phyloP scores from a whole-genome alignment of 2,113 vertebrate genomes.

The Gadus chalcogrammus region DNA sequence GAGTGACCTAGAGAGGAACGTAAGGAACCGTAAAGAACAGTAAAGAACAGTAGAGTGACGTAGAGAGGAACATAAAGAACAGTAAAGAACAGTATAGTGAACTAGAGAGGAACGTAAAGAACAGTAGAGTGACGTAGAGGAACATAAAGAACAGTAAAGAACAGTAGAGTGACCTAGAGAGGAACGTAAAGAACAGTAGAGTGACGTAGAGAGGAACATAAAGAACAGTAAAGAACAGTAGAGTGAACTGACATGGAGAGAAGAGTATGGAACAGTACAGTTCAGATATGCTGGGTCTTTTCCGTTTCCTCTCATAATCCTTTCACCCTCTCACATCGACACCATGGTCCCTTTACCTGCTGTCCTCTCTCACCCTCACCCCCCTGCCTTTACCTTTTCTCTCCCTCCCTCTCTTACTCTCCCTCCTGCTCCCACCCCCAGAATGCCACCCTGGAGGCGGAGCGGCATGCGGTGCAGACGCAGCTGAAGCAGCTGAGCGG shows the following conservation, averaged over 20 bases:
- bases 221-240: constrained; percentile 31
- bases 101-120: constrained; percentile 89
- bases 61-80: constrained; percentile 68
- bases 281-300: background rate
- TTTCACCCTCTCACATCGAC: background rate
- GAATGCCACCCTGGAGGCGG: constrained; percentile 97
- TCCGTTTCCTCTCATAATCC: background rate
- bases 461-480: constrained; percentile 89
- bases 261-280: constrained; percentile 29
- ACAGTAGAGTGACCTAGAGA: constrained; percentile 53
- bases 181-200: no score
- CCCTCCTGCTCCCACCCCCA: constrained; percentile 42
- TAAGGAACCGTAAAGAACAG: constrained; percentile 56
- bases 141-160: background rate
- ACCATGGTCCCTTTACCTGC: background rate
- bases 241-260: no score
- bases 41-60: background rate
- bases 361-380: background rate
- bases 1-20: constrained; percentile 89
- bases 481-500: constrained; percentile 90
- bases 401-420: no score
- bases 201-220: constrained; percentile 54
- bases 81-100: constrained; percentile 48
- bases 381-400: background rate
- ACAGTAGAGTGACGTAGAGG: constrained; percentile 55